phyloP scores from a whole-genome alignment of 2,797 vertebrate genomes.

The Chaetophractus vellerosus region DNA sequence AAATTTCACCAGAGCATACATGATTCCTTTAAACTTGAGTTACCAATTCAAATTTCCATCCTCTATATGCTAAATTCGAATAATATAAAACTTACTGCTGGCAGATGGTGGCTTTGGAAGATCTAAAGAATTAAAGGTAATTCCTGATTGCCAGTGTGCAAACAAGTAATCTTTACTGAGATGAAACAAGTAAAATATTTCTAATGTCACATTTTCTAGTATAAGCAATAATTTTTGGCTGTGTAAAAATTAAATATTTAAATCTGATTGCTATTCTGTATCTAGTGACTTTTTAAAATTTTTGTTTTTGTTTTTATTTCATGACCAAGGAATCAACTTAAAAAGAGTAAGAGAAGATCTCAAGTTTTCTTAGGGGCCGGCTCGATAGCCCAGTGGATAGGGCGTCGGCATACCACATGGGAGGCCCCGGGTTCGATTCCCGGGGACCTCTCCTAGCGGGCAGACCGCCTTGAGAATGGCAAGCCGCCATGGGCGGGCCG shows the following conservation, averaged over 20 bases:
- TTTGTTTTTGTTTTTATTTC: neutral
- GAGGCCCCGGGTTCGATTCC: too few species aligned
- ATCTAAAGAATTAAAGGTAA: too few species aligned
- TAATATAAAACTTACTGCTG: neutral
- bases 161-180: constrained; percentile 8
- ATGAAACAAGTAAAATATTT: neutral
- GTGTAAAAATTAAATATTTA: neutral
- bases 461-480: too few species aligned
- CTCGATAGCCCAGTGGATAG: too few species aligned
- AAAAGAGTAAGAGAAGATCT: neutral
- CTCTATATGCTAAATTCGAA: neutral
- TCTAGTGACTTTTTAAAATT: neutral
- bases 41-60: neutral
- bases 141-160: constrained; percentile 11
- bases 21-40: neutral
- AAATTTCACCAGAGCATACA: neutral
- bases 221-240: neutral
- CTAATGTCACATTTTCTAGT: neutral
- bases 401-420: too few species aligned
- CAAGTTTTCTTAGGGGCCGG: too few species aligned
- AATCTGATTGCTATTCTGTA: neutral
- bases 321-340: neutral
- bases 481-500: too few species aligned
- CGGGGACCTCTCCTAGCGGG: too few species aligned
- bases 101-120: neutral